Conservation (phyloP, 1,140 invertebrate species). For the Portunus trituberculatus region DNA sequence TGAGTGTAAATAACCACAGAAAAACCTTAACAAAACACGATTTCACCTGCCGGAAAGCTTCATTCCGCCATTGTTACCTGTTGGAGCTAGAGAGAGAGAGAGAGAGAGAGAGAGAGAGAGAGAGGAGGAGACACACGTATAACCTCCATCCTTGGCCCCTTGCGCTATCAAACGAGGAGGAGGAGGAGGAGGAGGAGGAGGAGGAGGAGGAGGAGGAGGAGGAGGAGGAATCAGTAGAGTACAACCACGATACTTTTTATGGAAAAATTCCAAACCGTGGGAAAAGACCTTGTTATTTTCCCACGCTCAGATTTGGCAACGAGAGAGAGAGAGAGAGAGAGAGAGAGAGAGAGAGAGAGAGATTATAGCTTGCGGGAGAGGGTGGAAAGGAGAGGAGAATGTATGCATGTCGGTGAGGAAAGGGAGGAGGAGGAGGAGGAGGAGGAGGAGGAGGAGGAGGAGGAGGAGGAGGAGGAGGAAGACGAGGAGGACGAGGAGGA, state of each 20-base stretch:
- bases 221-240: background rate
- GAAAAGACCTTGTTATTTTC: background rate
- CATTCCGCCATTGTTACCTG: too few relatives aligned
- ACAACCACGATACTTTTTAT: background rate
- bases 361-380: background rate
- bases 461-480: background rate
- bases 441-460: background rate
- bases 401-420: background rate
- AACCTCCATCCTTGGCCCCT: too few relatives aligned
- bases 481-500: background rate
- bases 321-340: conserved; percentile 10
- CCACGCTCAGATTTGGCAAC: background rate
- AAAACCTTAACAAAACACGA: too few relatives aligned
- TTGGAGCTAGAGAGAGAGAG: too few relatives aligned
- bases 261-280: background rate
- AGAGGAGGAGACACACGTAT: too few relatives aligned
- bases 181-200: background rate
- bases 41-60: too few relatives aligned
- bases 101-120: too few relatives aligned
- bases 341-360: background rate
- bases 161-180: background rate
- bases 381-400: background rate
- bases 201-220: conserved; percentile 16
- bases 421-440: background rate
- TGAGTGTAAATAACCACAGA: too few relatives aligned